These are phyloP conservation scores for Eupithecia vulgata DNA, from an alignment of 2,888 invertebrate genomes.

Conservation along the genomic window DNA sequence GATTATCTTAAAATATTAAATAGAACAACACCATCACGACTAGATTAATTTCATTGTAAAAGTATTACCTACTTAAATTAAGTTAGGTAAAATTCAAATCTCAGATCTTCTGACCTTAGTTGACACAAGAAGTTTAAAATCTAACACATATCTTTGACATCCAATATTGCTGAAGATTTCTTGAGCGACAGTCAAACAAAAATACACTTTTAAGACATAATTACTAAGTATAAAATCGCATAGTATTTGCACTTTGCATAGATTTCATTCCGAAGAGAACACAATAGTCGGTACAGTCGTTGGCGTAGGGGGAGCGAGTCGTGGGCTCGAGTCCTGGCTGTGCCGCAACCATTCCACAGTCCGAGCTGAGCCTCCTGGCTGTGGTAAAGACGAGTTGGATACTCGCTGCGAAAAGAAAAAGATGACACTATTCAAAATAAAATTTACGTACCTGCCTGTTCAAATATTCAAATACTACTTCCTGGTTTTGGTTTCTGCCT, in stretches of 20 bases:
- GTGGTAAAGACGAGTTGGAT: slow-evolving; percentile 30
- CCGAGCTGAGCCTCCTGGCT: slow-evolving; percentile 25
- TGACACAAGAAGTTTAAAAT: neutral
- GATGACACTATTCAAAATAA: neutral
- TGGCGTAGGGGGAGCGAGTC: slow-evolving; percentile 44
- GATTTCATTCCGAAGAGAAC: slow-evolving; percentile 55
- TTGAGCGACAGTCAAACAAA: slow-evolving; percentile 47
- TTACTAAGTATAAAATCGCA: neutral
- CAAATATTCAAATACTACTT: too few relatives aligned
- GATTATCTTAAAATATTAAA: neutral
- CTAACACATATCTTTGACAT: slow-evolving; percentile 34
- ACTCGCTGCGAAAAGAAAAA: slow-evolving; percentile 25
- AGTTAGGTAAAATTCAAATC: neutral
- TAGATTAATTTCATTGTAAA: neutral
- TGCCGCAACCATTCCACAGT: slow-evolving; percentile 26
- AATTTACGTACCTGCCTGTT: too few relatives aligned
- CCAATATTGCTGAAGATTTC: slow-evolving; percentile 41
- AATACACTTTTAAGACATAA: neutral
- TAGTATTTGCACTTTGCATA: neutral
- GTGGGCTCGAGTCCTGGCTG: slow-evolving; percentile 27
- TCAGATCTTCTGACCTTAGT: neutral
- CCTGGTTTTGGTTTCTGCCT: too few relatives aligned
- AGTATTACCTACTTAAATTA: neutral
- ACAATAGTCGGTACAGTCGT: slow-evolving; percentile 63
- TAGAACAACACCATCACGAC: neutral